Percentiles rank a stretch among this genome's conserved stretches.
phyloP scores from a whole-genome alignment of 2,113 vertebrate species.

The Elgaria multicarinata region DNA sequence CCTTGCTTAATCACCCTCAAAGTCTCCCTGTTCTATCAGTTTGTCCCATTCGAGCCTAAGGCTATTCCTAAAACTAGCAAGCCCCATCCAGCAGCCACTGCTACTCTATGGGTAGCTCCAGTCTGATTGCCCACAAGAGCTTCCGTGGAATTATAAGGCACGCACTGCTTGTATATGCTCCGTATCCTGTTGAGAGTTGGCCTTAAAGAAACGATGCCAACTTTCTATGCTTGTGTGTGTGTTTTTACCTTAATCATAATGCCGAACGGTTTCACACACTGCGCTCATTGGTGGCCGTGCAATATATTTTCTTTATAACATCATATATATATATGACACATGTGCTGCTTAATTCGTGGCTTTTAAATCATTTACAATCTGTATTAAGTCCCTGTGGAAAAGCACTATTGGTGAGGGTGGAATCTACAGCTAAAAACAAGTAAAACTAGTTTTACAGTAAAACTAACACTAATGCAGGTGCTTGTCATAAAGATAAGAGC shows the following conservation, averaged over 20 bases:
- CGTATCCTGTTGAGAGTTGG: background rate
- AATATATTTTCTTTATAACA: background rate
- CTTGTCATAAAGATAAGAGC: slow-evolving; percentile 22
- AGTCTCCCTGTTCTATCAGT: background rate
- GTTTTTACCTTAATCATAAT: background rate
- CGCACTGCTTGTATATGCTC: background rate
- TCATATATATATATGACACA: background rate
- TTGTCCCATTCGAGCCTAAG: background rate
- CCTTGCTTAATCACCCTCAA: background rate
- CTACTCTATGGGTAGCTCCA: background rate
- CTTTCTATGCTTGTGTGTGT: background rate
- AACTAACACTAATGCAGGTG: slow-evolving; percentile 14
- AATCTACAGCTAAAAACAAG: no score
- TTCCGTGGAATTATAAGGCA: background rate
- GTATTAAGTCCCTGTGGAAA: background rate
- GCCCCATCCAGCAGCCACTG: background rate
- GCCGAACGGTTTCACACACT: background rate
- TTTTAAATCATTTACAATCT: slow-evolving; percentile 37
- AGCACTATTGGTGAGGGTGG: background rate
- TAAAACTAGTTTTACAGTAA: no score
- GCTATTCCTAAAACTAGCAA: background rate
- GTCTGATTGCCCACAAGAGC: background rate
- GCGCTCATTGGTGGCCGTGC: background rate
- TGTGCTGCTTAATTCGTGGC: background rate
- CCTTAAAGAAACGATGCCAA: background rate